Evolutionary conservation across 2,797 vertebrate genomes (phyloP), one percentile per base, ranked within the genome.

Genomic region (Sardinella longiceps): DNA sequence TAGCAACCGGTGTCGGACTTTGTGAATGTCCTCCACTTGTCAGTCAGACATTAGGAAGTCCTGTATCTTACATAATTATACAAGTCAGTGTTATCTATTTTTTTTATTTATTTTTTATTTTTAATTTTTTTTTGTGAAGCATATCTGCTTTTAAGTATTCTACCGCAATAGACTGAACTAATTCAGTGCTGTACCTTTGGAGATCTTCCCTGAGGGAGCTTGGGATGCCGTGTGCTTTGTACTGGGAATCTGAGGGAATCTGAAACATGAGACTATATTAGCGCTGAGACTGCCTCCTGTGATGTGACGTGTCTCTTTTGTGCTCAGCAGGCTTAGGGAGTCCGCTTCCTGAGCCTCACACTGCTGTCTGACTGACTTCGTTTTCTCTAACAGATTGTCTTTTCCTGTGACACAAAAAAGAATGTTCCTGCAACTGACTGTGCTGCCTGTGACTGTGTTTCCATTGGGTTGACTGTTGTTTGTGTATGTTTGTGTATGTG

Each of bases 101-200:
- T n/a, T n/a, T n/a, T n/a, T n/a, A n/a, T n/a, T n/a, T n/a, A n/a
- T n/a, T n/a, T n/a, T n/a, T n/a, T n/a, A n/a, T n/a, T n/a, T n/a
- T n/a, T n/a, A n/a, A n/a, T 18, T 37, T 5, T 74, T 74, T 39
- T 2, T 15, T 33, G 28, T 30, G 15, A 18, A 2, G 15, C 33
- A 33, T 37, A 74, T 74, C 30, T 20, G 18, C 15, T 39, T 43
- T 77, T 77, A 39, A 20, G 70, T 15, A 43, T 39, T 43, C 33
- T 77, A 37, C 5, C 70, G 43, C 23, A 77, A 77, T 77, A 77
- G 70, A 77, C 33, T 77, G 70, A 43, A 23, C 70, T 43, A 77
- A 43, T 23, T 77, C 37, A 43, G 70, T 1, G 70, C 70, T 77
- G 70, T 33, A 43, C 70, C 70, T 77, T 43, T 43, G 6, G 70